These are phyloP conservation scores for Steatornis caripensis DNA, from an alignment of 2,113 vertebrate genomes.

Conservation along the genomic window DNA sequence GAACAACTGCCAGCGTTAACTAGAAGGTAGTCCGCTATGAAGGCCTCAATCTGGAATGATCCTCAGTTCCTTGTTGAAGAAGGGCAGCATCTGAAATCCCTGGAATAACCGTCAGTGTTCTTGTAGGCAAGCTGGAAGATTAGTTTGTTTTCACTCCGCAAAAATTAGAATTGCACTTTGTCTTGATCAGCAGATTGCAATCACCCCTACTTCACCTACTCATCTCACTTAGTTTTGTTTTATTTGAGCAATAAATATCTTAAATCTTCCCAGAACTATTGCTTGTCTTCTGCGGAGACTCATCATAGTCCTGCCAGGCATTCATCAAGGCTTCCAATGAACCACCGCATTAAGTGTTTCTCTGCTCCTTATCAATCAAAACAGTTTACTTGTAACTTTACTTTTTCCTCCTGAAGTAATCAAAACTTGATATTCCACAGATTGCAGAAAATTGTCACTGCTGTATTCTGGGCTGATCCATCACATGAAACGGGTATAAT, in stretches of 20 bases:
- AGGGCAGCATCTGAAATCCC: background rate
- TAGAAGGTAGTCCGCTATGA: background rate
- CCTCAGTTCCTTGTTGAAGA: background rate
- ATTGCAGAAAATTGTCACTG: conserved; percentile 39
- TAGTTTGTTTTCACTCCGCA: background rate
- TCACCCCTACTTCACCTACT: background rate
- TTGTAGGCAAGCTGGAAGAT: background rate
- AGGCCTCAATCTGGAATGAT: background rate
- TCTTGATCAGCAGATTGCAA: conserved; percentile 11
- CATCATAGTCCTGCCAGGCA: conserved; percentile 35
- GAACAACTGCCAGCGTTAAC: background rate
- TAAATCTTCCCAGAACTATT: conserved; percentile 27
- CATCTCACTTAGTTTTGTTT: conserved; percentile 46
- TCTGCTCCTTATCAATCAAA: conserved; percentile 54
- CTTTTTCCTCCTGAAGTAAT: conserved; percentile 39
- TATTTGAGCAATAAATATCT: conserved; percentile 46
- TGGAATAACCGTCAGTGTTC: background rate
- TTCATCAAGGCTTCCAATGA: conserved; percentile 39
- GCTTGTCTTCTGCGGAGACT: conserved; percentile 13
- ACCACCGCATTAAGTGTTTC: conserved; percentile 1
- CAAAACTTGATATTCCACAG: conserved; percentile 47
- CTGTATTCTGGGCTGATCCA: conserved; percentile 20
- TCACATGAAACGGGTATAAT: conserved; percentile 22
- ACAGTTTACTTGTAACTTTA: conserved; percentile 54
- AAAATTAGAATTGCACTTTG: background rate